Evolutionary conservation across 2,888 invertebrate genomes (phyloP), one percentile per base, ranked within the genome.

Genomic region (Synergus japonicus): DNA sequence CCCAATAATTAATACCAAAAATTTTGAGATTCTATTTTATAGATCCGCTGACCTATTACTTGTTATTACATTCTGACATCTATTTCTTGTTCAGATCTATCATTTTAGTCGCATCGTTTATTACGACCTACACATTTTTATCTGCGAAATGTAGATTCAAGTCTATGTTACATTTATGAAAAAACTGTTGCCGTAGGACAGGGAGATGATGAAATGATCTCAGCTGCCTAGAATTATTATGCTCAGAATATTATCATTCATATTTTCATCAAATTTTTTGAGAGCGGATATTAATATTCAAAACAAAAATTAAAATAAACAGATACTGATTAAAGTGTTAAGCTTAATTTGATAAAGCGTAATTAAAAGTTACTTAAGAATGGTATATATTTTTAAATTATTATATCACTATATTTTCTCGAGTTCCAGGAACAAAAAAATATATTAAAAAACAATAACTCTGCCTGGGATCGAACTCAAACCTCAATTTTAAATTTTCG

Each of bases 391-490:
- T 44, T 44, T 44, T 3, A 9, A 44, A 1, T 44, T 44, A 10
- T 44, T 64, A 81, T 82, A 76, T 73, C 22, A 29, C 22, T 29
- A 29, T 29, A 29, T 1, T 29, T 29, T 29, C 22, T 29, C 22
- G 22, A 29, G 22, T 2, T 29, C 22, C 22, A 22, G 22, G 22
- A 22, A 22, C 22, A 22, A 22, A 22, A 22, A 22, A 22, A 22
- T 22, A 22, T 22, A 22, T 22, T 22, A 22, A 22, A 22, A 22
- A 22, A 22, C 0, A 22, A 22, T 22, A 22, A 1, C 22, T 22
- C 22, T 22, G 22, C 1, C 22, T 22, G 22, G 22, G 22, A 22
- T 1, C 22, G 22, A 22, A 22, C 22, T 22, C 22, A 22, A 22
- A 22, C 22, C 22, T 22, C 22, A 22, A 22, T 22, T 22, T 22